These are phyloP conservation scores for Lutraria rhynchaena DNA, from an alignment of 1,140 invertebrate species.

Conservation along the genomic window DNA sequence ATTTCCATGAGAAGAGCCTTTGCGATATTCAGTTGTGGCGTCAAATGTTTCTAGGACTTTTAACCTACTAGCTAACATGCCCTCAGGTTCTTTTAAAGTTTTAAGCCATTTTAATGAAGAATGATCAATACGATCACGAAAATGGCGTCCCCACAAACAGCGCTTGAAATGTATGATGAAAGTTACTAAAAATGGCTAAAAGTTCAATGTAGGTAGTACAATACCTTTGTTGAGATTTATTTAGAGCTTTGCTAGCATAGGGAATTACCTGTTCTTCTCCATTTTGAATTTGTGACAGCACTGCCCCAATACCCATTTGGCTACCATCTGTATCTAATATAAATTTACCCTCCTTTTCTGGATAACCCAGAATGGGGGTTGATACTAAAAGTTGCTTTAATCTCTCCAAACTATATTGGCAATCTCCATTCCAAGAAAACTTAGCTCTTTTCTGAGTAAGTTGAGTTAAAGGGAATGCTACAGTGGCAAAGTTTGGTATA, in stretches of 20 bases:
- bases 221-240: not conserved
- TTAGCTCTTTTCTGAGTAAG: slow-evolving; percentile 5
- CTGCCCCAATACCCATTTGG: not conserved
- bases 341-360: not conserved
- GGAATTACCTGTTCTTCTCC: not conserved
- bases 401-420: not conserved
- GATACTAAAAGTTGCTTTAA: not conserved
- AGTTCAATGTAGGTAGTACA: slow-evolving; percentile 16
- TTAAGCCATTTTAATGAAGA: not conserved
- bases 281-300: slow-evolving; percentile 7
- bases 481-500: not conserved
- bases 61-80: not conserved
- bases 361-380: slow-evolving; percentile 13
- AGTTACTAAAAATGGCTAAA: not conserved
- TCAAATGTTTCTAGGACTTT: not conserved
- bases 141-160: not conserved
- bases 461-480: slow-evolving; percentile 5
- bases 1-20: slow-evolving; percentile 1
- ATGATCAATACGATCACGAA: not conserved
- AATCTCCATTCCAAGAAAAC: not conserved
- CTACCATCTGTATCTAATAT: slow-evolving; percentile 32
- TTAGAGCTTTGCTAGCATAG: slow-evolving; percentile 6
- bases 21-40: not conserved
- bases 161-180: not conserved
- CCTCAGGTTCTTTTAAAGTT: not conserved